These are phyloP conservation scores for Myanophis thanlyinensis DNA, from an alignment of 2,113 vertebrate species.

Conservation along the genomic window DNA sequence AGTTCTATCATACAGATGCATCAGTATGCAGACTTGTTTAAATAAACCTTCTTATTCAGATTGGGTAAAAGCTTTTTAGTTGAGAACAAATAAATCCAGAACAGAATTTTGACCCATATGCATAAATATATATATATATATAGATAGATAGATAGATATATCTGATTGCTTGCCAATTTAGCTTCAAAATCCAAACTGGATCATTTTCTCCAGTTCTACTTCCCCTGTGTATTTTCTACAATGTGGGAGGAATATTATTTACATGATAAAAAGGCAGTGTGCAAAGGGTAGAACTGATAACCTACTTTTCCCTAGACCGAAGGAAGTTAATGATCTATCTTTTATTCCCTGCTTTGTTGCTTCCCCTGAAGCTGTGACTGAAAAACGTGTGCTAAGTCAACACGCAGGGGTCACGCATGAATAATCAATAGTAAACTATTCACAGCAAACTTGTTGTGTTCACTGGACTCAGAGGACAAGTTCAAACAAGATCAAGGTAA, in stretches of 20 bases:
- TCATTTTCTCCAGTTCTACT: conserved; percentile 13
- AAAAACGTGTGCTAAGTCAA: neutral
- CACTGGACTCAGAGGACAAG: neutral
- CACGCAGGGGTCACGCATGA: neutral
- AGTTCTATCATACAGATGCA: neutral
- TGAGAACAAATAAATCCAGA: neutral
- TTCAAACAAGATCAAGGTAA: neutral
- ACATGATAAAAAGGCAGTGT: neutral
- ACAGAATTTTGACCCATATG: neutral
- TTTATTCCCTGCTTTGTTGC: neutral
- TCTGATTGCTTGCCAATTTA: neutral
- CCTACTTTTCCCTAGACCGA: conserved; percentile 35
- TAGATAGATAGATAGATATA: too few relatives aligned
- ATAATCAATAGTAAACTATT: conserved; percentile 7
- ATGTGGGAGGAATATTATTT: conserved; percentile 1
- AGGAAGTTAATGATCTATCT: conserved; percentile 17
- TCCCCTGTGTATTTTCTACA: neutral
- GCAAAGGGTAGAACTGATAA: neutral
- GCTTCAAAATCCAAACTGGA: conserved; percentile 7
- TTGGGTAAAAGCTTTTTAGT: neutral
- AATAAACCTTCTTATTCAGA: neutral
- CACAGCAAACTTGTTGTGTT: neutral
- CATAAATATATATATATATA: too few relatives aligned
- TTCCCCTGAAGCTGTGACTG: neutral
- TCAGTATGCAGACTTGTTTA: neutral